phyloP scores from a whole-genome alignment of 2,888 invertebrate genomes.

The Agrilus mali region DNA sequence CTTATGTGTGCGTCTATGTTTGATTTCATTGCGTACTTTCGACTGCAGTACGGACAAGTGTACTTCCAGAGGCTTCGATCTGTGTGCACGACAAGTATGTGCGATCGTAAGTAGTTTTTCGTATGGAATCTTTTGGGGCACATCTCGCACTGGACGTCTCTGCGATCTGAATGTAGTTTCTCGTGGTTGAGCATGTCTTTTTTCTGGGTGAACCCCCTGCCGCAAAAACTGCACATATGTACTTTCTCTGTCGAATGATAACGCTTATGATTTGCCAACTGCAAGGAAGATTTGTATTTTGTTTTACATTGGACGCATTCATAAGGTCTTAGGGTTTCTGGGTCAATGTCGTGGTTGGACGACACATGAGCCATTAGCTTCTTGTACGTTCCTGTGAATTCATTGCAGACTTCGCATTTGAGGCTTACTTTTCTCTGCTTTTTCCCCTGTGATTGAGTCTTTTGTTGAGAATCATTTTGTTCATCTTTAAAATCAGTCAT shows the following conservation, averaged over 20 bases:
- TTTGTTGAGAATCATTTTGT: too few species aligned
- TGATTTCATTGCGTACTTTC: slow-evolving; percentile 14
- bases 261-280: slow-evolving; percentile 21
- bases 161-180: slow-evolving; percentile 20
- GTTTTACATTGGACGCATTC: slow-evolving; percentile 20
- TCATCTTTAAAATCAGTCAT: too few species aligned
- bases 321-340: slow-evolving; percentile 21
- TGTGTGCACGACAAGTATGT: slow-evolving; percentile 25
- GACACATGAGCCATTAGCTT: slow-evolving; percentile 19
- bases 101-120: slow-evolving; percentile 22
- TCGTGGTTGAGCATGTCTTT: slow-evolving; percentile 23
- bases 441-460: too few species aligned
- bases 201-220: slow-evolving; percentile 31
- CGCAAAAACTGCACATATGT: slow-evolving; percentile 23
- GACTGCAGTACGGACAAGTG: slow-evolving; percentile 13
- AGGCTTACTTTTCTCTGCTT: too few species aligned
- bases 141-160: slow-evolving; percentile 22
- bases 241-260: slow-evolving; percentile 21
- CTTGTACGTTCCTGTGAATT: slow-evolving; percentile 6
- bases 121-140: slow-evolving; percentile 25
- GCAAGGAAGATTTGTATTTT: slow-evolving; percentile 20
- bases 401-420: too few species aligned
- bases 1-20: slow-evolving; percentile 13
- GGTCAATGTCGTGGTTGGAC: slow-evolving; percentile 16
- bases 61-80: slow-evolving; percentile 21